Conservation (phyloP, 2,888 invertebrate species). For the Drosophila antonietae region DNA sequence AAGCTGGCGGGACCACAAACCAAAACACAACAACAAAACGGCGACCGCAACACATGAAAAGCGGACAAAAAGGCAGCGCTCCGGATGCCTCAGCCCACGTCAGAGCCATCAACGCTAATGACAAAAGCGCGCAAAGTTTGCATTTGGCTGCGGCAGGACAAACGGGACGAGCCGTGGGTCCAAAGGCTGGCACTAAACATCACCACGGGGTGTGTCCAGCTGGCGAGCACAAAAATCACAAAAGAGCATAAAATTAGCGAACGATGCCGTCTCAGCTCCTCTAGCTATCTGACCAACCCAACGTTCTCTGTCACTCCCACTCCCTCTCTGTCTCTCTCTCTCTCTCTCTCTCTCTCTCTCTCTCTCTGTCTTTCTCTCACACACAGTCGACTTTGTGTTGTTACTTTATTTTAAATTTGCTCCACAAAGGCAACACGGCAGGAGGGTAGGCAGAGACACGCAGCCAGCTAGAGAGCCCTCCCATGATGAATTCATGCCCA, state of each 20-base stretch:
- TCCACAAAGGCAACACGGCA: constrained; percentile 39
- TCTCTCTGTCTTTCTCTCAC: constrained; percentile 1
- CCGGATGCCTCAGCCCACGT: constrained; percentile 44
- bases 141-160: constrained; percentile 50
- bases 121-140: constrained; percentile 79
- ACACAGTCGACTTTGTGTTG: constrained; percentile 53
- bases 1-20: constrained; percentile 69
- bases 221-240: constrained; percentile 74
- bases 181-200: constrained; percentile 65
- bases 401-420: constrained; percentile 70
- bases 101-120: constrained; percentile 77
- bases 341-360: background rate
- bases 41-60: constrained; percentile 74
- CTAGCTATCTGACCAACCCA: constrained; percentile 26
- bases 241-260: constrained; percentile 80
- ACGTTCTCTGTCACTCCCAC: background rate
- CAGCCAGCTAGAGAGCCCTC: constrained; percentile 37
- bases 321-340: constrained; percentile 1
- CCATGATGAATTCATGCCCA: constrained; percentile 77
- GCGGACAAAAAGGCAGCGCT: constrained; percentile 67
- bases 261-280: constrained; percentile 49
- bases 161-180: constrained; percentile 2
- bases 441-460: constrained; percentile 7
- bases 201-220: constrained; percentile 74
- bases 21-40: constrained; percentile 57